Evolutionary conservation across 2,888 invertebrate genomes (phyloP), one percentile per base, ranked within the genome.

Genomic region (Vandiemenella viatica): DNA sequence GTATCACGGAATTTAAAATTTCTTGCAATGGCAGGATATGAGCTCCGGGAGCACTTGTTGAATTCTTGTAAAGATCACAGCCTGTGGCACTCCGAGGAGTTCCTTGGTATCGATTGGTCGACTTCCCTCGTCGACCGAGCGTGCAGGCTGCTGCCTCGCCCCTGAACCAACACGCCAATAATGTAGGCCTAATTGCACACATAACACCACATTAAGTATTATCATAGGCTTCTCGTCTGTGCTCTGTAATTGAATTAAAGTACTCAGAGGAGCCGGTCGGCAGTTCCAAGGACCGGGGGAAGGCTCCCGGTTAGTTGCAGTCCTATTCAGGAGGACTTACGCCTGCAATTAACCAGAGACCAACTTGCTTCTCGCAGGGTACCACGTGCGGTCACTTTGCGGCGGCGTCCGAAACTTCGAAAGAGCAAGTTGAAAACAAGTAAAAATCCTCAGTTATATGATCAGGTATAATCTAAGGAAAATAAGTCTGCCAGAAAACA

Each of bases 151-250:
- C 20, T 8, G 15, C 15, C 42, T 42, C 10, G 37, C 20, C 20
- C 40, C 17, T 8, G 26, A 45, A 40, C 26, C 26, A 46, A 43
- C 48, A 46, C 53, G 46, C 48, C 48, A 45, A 54, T 53, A 54
- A 55, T 46, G 52, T 46, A 45, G 43, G 53, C 50, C 50, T 56
- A 56, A 56, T 56, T 56, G 55, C 56, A 55, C 55, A 54, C 55
- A 56, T 55, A 56, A 56, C 55, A 56, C 53, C 49, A 49, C 49
- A 56, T 56, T 56, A 55, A 50, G 51, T 55, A 54, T 56, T 54
- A 56, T 56, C 54, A 56, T 52, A 21, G 42, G 45, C 48, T 50
- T 43, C 50, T 50, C 46, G 52, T 48, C 43, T 44, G 42, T 41
- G 43, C 26, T 38, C 26, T 51, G 47, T 55, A 54, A 56, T 56